A percentile compares a stretch with the other conserved stretches of the same genome.
Evolutionary conservation across 1,140 invertebrate species (phyloP).

Genomic region (Gyrodactylus bullatarudis): DNA sequence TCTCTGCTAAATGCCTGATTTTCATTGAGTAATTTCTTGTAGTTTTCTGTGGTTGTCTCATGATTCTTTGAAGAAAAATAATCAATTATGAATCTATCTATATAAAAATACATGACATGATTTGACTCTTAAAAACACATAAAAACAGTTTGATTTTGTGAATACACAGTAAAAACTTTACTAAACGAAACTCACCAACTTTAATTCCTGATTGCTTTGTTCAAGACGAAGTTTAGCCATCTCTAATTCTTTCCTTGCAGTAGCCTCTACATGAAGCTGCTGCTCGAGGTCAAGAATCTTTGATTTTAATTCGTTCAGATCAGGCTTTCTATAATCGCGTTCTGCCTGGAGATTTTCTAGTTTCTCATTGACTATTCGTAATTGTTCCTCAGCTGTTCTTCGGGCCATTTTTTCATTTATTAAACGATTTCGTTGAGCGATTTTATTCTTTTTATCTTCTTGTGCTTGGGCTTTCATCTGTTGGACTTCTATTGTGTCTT

Average conservation of each 20-base stretch:
- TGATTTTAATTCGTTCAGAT: not conserved
- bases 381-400: not conserved
- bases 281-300: not conserved
- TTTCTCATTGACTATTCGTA: not conserved
- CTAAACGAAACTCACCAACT: not conserved
- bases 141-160: not conserved
- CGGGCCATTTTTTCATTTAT: not conserved
- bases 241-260: not conserved
- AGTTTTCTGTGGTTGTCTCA: too few relatives aligned
- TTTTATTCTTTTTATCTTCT: conserved; percentile 38
- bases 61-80: too few relatives aligned
- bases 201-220: not conserved
- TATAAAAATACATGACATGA: not conserved
- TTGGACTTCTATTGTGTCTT: conserved; percentile 86
- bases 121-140: not conserved
- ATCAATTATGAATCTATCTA: not conserved
- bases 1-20: not conserved
- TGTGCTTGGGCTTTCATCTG: conserved; percentile 90
- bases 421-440: not conserved
- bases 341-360: not conserved
- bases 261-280: not conserved
- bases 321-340: not conserved
- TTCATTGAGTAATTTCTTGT: not conserved
- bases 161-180: not conserved
- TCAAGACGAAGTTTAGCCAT: not conserved